These are phyloP conservation scores for Rotaria sp. DNA, from an alignment of 2,888 invertebrate species.

Conservation along the genomic window DNA sequence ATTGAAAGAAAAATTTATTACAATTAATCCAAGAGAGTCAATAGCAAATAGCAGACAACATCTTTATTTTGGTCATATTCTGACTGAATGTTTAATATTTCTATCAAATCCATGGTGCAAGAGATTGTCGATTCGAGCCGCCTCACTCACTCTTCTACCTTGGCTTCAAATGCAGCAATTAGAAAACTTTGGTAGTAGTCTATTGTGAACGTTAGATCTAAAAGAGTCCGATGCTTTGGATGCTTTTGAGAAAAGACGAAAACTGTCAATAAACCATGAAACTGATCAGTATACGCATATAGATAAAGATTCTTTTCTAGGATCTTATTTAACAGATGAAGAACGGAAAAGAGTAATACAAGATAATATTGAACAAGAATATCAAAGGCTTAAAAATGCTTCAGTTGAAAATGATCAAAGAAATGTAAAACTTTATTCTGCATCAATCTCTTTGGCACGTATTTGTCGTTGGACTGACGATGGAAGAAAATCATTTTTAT, in stretches of 20 bases:
- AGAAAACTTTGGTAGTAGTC: too few relatives aligned
- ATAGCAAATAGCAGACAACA: too few relatives aligned
- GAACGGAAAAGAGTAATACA: background rate
- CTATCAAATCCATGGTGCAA: too few relatives aligned
- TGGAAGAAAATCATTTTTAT: background rate
- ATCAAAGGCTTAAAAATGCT: background rate
- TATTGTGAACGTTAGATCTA: background rate
- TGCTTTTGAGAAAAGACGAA: too few relatives aligned
- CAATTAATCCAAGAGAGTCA: background rate
- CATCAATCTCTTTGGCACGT: background rate
- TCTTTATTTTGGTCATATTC: too few relatives aligned
- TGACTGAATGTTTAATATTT: too few relatives aligned
- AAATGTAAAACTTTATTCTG: background rate
- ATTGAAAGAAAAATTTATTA: background rate
- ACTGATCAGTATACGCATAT: too few relatives aligned
- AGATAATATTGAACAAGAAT: background rate
- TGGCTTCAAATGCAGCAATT: too few relatives aligned
- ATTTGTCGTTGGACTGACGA: background rate
- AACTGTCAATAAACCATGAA: too few relatives aligned
- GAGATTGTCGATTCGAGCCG: too few relatives aligned
- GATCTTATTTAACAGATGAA: background rate
- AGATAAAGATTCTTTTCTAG: background rate
- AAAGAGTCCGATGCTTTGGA: too few relatives aligned
- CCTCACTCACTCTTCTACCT: too few relatives aligned
- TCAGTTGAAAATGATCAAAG: background rate